phyloP scores from a whole-genome alignment of 2,888 invertebrate species.

The Limnephilus lunatus region DNA sequence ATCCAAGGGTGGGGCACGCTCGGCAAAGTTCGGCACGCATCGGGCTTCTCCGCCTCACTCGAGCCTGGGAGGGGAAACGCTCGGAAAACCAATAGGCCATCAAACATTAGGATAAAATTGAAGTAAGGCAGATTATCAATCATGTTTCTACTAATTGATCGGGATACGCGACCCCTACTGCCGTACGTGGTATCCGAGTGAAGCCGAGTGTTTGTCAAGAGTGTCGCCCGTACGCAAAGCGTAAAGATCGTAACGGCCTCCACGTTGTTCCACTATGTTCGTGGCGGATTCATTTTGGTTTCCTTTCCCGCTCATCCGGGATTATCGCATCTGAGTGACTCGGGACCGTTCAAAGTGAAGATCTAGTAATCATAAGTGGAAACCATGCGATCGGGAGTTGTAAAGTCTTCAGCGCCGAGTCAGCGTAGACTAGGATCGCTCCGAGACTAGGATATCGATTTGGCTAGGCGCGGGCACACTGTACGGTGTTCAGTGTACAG shows the following conservation, averaged over 20 bases:
- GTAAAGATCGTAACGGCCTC: conserved; percentile 19
- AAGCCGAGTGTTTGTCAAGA: conserved; percentile 21
- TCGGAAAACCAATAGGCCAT: conserved; percentile 64
- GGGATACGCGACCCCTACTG: conserved; percentile 2
- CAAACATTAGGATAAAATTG: conserved; percentile 62
- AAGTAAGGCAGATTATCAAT: conserved; percentile 57
- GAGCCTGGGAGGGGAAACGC: conserved; percentile 63
- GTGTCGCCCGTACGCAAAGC: background rate
- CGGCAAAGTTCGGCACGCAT: conserved; percentile 54
- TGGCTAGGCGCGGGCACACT: conserved; percentile 17
- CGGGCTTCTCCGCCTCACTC: conserved; percentile 52
- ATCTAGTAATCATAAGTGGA: background rate
- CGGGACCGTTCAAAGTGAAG: background rate
- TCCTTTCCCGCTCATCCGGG: conserved; percentile 34
- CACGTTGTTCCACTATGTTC: conserved; percentile 37
- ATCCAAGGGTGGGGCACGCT: conserved; percentile 57
- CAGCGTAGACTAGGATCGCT: background rate
- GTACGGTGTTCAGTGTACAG: conserved; percentile 8
- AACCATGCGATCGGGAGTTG: conserved; percentile 33
- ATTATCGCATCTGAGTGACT: conserved; percentile 24
- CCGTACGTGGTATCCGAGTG: background rate
- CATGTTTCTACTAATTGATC: conserved; percentile 47
- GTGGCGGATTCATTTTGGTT: conserved; percentile 6
- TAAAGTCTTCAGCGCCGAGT: conserved; percentile 6
- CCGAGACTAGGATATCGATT: conserved; percentile 51